These are phyloP conservation scores for Drosophila paulistorum DNA, from an alignment of 1,140 invertebrate species.

Conservation along the genomic window DNA sequence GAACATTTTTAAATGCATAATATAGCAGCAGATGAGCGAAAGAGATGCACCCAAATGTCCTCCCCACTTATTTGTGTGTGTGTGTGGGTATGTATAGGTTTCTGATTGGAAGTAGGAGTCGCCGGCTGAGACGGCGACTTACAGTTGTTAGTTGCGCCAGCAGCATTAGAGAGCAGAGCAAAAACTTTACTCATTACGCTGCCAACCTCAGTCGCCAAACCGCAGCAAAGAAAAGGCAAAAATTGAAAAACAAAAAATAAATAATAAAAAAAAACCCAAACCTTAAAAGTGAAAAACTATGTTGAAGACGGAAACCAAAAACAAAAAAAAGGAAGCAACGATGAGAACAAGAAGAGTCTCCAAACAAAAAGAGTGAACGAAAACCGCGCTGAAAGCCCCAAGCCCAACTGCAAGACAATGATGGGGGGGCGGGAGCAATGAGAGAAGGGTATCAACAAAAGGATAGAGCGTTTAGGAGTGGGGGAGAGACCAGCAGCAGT, in stretches of 20 bases:
- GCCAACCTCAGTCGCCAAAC: constrained; percentile 69
- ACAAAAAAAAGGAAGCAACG: constrained; percentile 15
- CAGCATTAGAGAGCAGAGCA: constrained; percentile 58
- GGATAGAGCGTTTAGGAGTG: constrained; percentile 12
- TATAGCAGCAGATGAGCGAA: constrained; percentile 38
- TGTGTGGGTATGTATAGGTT: constrained; percentile 38
- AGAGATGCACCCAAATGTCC: constrained; percentile 9
- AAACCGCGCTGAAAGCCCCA: constrained; percentile 71
- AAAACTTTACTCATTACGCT: constrained; percentile 80
- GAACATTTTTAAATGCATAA: constrained; percentile 74
- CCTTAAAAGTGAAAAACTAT: constrained; percentile 78
- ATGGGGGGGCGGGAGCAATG: not conserved
- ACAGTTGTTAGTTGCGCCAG: constrained; percentile 59
- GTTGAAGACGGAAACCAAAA: constrained; percentile 53
- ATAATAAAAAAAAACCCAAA: constrained; percentile 27
- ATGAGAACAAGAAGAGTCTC: constrained; percentile 7
- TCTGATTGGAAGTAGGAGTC: constrained; percentile 43
- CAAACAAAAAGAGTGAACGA: constrained; percentile 53
- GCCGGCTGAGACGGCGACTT: constrained; percentile 46
- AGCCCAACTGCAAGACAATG: constrained; percentile 14
- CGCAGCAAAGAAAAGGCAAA: constrained; percentile 55
- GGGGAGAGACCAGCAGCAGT: not conserved
- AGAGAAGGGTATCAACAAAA: constrained; percentile 23
- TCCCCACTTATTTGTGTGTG: constrained; percentile 1
- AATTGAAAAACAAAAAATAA: constrained; percentile 34